Conservation (phyloP, 2,797 vertebrate species). For the Esox lucius region DNA sequence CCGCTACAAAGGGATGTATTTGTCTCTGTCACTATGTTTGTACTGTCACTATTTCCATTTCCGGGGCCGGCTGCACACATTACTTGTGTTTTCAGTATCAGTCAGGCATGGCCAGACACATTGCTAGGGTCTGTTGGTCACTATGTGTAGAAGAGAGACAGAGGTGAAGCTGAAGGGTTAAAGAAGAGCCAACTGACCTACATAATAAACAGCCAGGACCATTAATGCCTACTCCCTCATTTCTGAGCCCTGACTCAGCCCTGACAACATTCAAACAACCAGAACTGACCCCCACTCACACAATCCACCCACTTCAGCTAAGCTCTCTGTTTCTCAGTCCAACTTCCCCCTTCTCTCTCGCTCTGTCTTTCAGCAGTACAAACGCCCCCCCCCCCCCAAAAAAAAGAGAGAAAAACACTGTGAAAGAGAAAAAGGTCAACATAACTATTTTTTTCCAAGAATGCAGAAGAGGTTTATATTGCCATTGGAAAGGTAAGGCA, state of each 20-base stretch:
- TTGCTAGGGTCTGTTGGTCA: conserved; percentile 27
- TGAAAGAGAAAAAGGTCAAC: conserved; percentile 58
- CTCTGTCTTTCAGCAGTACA: conserved; percentile 33
- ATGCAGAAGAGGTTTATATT: conserved; percentile 66
- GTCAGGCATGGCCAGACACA: conserved; percentile 27
- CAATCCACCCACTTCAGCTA: conserved; percentile 40
- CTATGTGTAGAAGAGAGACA: conserved; percentile 47
- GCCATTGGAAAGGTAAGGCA: conserved; percentile 59
- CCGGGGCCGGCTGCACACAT: conserved; percentile 23
- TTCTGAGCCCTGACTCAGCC: conserved; percentile 69
- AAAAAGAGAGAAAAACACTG: neutral
- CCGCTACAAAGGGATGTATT: conserved; percentile 50
- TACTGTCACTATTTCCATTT: conserved; percentile 41
- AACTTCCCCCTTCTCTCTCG: conserved; percentile 12
- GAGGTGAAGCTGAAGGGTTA: conserved; percentile 48
- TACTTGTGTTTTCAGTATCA: conserved; percentile 49
- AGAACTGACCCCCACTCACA: conserved; percentile 38
- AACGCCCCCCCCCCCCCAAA: conserved; percentile 17
- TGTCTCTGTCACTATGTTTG: conserved; percentile 26
- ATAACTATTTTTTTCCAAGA: conserved; percentile 64
- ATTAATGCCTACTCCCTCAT: conserved; percentile 76
- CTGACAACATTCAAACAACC: conserved; percentile 56
- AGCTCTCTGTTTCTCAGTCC: conserved; percentile 26
- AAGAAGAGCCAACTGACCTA: conserved; percentile 66
- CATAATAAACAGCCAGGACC: conserved; percentile 70